Conservation (phyloP, 2,113 vertebrate genomes). For the Channa maculata region DNA sequence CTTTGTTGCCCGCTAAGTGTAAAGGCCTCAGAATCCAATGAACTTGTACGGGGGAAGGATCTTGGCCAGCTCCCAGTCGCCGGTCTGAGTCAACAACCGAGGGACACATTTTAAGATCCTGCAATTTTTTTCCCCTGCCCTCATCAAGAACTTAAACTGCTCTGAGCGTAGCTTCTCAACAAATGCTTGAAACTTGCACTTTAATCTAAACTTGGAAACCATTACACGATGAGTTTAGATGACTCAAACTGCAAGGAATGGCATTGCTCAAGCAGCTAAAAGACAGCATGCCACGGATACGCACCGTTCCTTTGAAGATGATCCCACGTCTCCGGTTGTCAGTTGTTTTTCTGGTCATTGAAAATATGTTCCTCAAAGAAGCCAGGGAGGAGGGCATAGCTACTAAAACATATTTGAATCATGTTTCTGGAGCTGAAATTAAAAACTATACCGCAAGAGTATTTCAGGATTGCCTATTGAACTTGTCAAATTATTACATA, state of each 20-base stretch:
- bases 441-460: slow-evolving; percentile 38
- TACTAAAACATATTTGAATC: slow-evolving; percentile 33
- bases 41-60: background rate
- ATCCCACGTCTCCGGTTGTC: slow-evolving; percentile 65
- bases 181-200: slow-evolving; percentile 50
- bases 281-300: slow-evolving; percentile 60
- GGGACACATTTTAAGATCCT: slow-evolving; percentile 20
- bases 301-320: slow-evolving; percentile 73
- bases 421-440: slow-evolving; percentile 44
- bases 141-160: slow-evolving; percentile 37
- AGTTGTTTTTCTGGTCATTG: slow-evolving; percentile 67
- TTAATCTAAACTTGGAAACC: slow-evolving; percentile 60
- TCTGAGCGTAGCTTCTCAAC: slow-evolving; percentile 22
- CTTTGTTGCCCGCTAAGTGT: slow-evolving; percentile 66
- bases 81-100: slow-evolving; percentile 12
- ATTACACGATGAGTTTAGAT: slow-evolving; percentile 37
- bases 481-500: slow-evolving; percentile 27
- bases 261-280: slow-evolving; percentile 57
- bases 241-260: slow-evolving; percentile 62
- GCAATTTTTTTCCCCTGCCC: slow-evolving; percentile 4
- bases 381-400: slow-evolving; percentile 21
- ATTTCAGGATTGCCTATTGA: slow-evolving; percentile 52
- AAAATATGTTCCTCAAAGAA: slow-evolving; percentile 47
- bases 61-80: slow-evolving; percentile 28
- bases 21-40: slow-evolving; percentile 65